Conservation (phyloP, 2,888 invertebrate genomes). For the Stenodera caucasica region DNA sequence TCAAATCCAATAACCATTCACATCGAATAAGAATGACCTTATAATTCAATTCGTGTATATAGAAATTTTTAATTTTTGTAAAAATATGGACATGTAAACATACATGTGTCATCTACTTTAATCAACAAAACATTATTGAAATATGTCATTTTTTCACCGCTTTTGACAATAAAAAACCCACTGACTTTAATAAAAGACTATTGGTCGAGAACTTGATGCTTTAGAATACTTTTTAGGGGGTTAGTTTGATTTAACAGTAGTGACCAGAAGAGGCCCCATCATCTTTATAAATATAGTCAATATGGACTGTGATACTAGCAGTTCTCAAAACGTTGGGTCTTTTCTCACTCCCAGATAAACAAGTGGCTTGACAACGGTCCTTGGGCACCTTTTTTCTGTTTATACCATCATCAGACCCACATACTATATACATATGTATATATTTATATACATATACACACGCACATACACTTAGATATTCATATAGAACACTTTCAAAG, state of each 20-base stretch:
- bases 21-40: background rate
- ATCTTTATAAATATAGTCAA: background rate
- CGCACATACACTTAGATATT: no score
- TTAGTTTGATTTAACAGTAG: background rate
- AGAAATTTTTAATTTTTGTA: no score
- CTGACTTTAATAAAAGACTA: background rate
- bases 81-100: no score
- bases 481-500: conserved; percentile 11
- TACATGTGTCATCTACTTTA: background rate
- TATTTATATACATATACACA: no score
- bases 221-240: no score
- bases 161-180: no score
- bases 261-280: background rate
- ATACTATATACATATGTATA: no score
- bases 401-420: conserved; percentile 12
- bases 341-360: conserved; percentile 24
- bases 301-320: conserved; percentile 22
- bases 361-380: conserved; percentile 31
- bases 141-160: no score
- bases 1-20: background rate
- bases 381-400: conserved; percentile 10
- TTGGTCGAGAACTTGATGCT: no score
- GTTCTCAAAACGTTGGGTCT: conserved; percentile 32
- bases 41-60: background rate
- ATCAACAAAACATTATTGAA: no score